These are phyloP conservation scores for Machimus atricapillus DNA, from an alignment of 2,888 invertebrate species.

Conservation along the genomic window DNA sequence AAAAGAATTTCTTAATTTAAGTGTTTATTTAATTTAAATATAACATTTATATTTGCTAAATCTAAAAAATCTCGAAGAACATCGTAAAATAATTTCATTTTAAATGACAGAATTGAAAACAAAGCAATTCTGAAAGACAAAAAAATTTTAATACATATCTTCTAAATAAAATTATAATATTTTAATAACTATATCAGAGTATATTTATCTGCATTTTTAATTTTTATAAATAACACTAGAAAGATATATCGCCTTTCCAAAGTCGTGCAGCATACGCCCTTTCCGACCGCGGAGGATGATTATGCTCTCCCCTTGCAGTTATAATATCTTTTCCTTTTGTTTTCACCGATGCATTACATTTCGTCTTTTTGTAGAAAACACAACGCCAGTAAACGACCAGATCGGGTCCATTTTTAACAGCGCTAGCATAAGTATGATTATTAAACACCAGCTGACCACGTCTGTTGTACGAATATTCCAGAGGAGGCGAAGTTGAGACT, in stretches of 20 bases:
- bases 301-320: slow-evolving; percentile 53
- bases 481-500: not conserved
- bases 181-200: not conserved
- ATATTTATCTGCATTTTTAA: not conserved
- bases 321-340: slow-evolving; percentile 55
- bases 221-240: not conserved
- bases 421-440: slow-evolving; percentile 54
- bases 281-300: slow-evolving; percentile 54
- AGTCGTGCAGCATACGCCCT: slow-evolving; percentile 50
- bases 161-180: not conserved
- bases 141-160: not conserved
- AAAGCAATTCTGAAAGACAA: not conserved
- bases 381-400: slow-evolving; percentile 58
- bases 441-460: slow-evolving; percentile 57
- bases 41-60: too few relatives aligned
- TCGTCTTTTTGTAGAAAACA: slow-evolving; percentile 52
- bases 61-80: not conserved
- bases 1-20: too few relatives aligned
- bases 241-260: slow-evolving; percentile 45
- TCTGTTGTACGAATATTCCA: slow-evolving; percentile 55
- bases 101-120: not conserved
- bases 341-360: slow-evolving; percentile 55
- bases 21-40: too few relatives aligned
- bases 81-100: not conserved
- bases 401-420: slow-evolving; percentile 51